Evolutionary conservation across 2,113 vertebrate genomes (phyloP), one percentile per base, ranked within the genome.

Genomic region (Trichomycterus rosablanca): DNA sequence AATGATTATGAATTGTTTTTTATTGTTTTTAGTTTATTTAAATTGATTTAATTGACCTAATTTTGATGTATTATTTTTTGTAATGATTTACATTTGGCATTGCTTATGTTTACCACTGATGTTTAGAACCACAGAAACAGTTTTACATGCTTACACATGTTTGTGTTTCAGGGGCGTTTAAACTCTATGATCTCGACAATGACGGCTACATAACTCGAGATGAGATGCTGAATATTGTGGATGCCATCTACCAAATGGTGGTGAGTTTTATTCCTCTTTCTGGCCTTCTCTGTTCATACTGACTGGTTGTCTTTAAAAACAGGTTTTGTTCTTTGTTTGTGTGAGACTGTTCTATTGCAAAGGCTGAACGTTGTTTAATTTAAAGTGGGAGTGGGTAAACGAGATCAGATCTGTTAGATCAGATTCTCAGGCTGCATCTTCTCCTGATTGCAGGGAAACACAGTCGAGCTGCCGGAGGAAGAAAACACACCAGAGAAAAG

Each of bases 231-330:
- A 93, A 98, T 75, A 99, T 99, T 11, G 96, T 99, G 56, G 96
- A 99, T 1, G 95, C 95, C 1, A 99, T 99, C 72, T 99, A 99
- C 78, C 93, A 98, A 86, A 99, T 99, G 96, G 95, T 99, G 94
- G 96, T 98, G 76, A 91, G 93, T 78, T 52, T 57, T 35, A 37
- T 66, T n/a, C 10, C 20, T n/a, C n/a, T 35, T 30, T 7, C 9
- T 49, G 34, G 11, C 26, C 3, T 48, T 42, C 12, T 63, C 45
- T 51, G 9, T n/a, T 28, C 12, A 40, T 22, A 20, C 43, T 46
- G 16, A 37, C 18, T 7, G 8, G 12, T n/a, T n/a, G n/a, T 51
- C 12, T 28, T 1, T 9, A 32, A 18, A 53, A 20, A 5, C 10
- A 16, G 16, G 28, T 15, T 18, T 35, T 56, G n/a, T 55, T 55